phyloP scores from a whole-genome alignment of 2,888 invertebrate genomes.

The Lepidochitona cinerea region DNA sequence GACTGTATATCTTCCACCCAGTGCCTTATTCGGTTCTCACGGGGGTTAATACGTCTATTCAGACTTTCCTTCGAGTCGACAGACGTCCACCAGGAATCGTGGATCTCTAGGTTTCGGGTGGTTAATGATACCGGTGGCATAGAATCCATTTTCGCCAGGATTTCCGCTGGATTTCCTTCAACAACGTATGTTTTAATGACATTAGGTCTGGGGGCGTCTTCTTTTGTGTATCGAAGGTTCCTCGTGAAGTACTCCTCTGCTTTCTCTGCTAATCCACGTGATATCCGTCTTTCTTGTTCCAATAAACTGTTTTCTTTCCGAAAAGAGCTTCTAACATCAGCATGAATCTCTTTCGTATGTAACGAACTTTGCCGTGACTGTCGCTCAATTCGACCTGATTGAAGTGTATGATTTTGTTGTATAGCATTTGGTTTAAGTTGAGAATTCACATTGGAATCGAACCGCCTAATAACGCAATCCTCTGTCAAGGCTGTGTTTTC shows the following conservation, averaged over 20 bases:
- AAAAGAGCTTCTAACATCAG: no score
- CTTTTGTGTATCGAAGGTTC: neutral
- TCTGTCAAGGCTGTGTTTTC: neutral
- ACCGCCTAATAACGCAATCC: neutral
- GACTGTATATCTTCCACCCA: neutral
- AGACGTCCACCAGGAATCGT: neutral
- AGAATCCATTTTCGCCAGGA: neutral
- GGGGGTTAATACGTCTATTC: neutral
- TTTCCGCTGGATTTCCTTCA: neutral
- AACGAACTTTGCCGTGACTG: neutral
- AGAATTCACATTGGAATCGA: neutral
- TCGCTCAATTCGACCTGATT: neutral
- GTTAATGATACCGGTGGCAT: neutral
- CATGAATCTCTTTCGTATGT: neutral
- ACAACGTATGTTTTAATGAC: neutral
- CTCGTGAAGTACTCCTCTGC: neutral
- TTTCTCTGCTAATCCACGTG: neutral
- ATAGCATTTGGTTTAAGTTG: neutral
- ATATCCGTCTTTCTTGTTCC: neutral
- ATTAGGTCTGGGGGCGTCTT: neutral
- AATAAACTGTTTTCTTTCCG: neutral
- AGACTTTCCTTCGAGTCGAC: neutral
- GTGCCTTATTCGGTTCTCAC: neutral
- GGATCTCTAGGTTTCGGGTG: neutral
- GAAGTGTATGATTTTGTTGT: neutral